Conservation (phyloP, 2,797 vertebrate genomes). For the Limosa lapponica region DNA sequence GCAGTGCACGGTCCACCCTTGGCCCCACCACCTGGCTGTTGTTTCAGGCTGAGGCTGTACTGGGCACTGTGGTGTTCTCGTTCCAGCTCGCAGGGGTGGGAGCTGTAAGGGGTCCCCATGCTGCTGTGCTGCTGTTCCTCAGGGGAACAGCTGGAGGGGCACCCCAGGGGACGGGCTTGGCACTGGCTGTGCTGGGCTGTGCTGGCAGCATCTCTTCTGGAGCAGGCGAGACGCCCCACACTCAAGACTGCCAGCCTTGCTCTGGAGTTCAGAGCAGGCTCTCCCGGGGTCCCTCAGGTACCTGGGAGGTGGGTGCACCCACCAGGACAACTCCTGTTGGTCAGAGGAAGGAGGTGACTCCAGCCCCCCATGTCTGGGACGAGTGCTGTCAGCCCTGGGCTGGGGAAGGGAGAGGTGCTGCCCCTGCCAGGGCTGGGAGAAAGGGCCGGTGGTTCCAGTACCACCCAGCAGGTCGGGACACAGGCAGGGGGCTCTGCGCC, state of each 20-base stretch:
- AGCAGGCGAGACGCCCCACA: rapidly evolving
- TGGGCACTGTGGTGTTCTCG: neutral
- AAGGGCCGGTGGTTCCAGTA: neutral
- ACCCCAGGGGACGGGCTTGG: neutral
- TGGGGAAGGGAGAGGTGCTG: neutral
- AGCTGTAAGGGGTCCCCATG: rapidly evolving
- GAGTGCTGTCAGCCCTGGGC: neutral
- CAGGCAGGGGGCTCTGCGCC: neutral
- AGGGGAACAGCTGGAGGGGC: neutral
- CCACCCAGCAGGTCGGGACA: neutral
- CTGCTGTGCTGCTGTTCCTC: neutral
- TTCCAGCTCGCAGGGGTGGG: neutral
- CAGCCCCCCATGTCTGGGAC: neutral
- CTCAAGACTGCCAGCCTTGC: neutral
- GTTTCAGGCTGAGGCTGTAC: neutral
- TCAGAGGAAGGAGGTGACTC: neutral
- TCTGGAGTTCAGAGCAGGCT: neutral
- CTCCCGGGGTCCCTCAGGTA: neutral
- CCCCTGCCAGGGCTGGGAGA: neutral
- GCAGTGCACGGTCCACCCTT: neutral
- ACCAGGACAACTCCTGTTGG: neutral
- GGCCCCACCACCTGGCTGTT: neutral
- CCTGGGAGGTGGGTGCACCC: neutral
- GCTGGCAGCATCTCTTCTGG: neutral
- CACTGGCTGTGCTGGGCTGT: neutral